Conservation (phyloP, 2,113 vertebrate species). For the Coracopsis vasa region DNA sequence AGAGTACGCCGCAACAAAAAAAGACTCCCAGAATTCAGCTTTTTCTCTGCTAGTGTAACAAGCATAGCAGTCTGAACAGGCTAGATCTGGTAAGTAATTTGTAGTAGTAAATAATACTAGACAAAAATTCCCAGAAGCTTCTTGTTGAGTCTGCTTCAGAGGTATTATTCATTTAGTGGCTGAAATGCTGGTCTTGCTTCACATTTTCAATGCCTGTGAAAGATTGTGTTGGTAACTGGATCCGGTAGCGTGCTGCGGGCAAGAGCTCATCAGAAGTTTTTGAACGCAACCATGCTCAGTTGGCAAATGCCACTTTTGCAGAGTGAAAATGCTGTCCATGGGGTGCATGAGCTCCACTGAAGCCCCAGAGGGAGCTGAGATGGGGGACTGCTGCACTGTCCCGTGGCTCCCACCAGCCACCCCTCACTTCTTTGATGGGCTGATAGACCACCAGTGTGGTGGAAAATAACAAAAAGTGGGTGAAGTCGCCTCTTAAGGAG, state of each 20-base stretch:
- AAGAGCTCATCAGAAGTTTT: neutral
- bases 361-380: neutral
- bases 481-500: neutral
- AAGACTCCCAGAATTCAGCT: conserved; percentile 6
- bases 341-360: neutral
- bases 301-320: neutral
- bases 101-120: conserved; percentile 34
- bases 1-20: conserved; percentile 13
- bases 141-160: conserved; percentile 31
- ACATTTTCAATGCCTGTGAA: neutral
- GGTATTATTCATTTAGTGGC: conserved; percentile 28
- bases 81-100: neutral
- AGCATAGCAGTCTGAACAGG: neutral
- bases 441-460: neutral
- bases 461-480: neutral
- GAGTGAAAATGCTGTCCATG: neutral
- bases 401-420: neutral
- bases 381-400: neutral
- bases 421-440: neutral
- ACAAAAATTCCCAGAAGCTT: conserved; percentile 34
- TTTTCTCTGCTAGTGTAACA: conserved; percentile 24
- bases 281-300: neutral
- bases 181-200: conserved; percentile 7
- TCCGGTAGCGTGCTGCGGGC: neutral
- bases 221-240: neutral